Evolutionary conservation across 30 jellyfish, hydroid and myxozoan species (phyloP).

Genomic region (Hydractinia symbiolongicarpus): DNA sequence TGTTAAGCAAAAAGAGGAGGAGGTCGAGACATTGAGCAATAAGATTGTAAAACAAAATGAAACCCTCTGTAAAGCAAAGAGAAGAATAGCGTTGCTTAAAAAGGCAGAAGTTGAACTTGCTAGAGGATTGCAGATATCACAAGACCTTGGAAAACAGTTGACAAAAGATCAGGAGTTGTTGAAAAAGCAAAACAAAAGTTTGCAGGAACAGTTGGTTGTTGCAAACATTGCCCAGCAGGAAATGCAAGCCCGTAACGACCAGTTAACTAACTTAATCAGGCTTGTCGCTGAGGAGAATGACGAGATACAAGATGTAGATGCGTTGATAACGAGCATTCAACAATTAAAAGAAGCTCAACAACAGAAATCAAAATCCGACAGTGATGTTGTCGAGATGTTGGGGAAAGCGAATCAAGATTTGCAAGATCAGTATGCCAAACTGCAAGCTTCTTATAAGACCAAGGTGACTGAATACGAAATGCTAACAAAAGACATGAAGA

Average conservation of each 20-base stretch:
- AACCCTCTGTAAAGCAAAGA: constrained; percentile 40
- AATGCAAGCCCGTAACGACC: constrained; percentile 26
- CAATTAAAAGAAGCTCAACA: neutral
- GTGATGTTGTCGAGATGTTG: constrained; percentile 1
- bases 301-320: constrained; percentile 26
- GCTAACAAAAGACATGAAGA: constrained; percentile 27
- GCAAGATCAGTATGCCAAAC: constrained; percentile 29
- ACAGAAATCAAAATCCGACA: neutral
- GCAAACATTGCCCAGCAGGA: constrained; percentile 19
- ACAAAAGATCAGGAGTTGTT: constrained; percentile 7
- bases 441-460: constrained; percentile 2
- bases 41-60: constrained; percentile 8
- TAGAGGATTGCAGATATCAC: constrained; percentile 42
- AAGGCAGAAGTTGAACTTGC: constrained; percentile 65
- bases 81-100: constrained; percentile 52
- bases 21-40: neutral
- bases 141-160: constrained; percentile 24
- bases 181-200: neutral
- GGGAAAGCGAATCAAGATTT: constrained; percentile 15
- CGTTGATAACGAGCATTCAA: neutral
- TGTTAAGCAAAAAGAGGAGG: constrained; percentile 19
- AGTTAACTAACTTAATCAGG: constrained; percentile 38
- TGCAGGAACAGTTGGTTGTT: neutral
- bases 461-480: constrained; percentile 29
- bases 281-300: constrained; percentile 54